Percentiles rank a stretch among this genome's conserved stretches.
phyloP scores from a whole-genome alignment of 2,888 invertebrate genomes.

The Laothoe populi region DNA sequence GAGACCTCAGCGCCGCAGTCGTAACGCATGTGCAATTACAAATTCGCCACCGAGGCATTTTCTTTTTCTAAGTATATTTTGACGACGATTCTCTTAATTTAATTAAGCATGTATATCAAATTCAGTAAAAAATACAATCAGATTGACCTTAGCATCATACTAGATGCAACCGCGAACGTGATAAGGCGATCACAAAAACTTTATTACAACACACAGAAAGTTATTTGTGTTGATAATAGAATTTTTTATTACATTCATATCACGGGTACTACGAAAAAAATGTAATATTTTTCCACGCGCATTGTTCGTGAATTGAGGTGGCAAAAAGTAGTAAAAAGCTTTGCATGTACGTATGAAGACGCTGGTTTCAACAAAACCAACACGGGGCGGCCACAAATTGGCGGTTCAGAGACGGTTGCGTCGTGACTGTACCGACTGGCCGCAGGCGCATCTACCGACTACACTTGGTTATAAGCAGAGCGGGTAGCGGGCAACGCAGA shows the following conservation, averaged over 20 bases:
- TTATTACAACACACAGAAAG: constrained; percentile 12
- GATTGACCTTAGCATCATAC: neutral
- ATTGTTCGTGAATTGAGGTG: constrained; percentile 44
- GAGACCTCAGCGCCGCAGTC: too few species aligned
- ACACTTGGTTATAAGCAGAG: constrained; percentile 46
- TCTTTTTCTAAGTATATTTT: too few species aligned
- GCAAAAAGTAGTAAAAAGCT: constrained; percentile 75
- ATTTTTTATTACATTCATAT: constrained; percentile 40
- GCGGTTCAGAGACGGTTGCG: constrained; percentile 76
- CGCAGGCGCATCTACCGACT: constrained; percentile 57
- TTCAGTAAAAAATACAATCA: constrained; percentile 8
- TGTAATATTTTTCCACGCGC: constrained; percentile 55
- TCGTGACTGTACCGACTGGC: constrained; percentile 75
- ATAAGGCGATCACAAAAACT: constrained; percentile 3
- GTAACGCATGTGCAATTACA: too few species aligned
- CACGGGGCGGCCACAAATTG: constrained; percentile 83
- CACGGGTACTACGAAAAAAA: constrained; percentile 39
- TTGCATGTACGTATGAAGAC: constrained; percentile 74
- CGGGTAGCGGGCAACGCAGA: constrained; percentile 41
- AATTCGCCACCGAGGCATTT: too few species aligned
- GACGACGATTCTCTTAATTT: too few species aligned
- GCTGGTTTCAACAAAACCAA: constrained; percentile 83
- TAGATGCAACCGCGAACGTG: neutral
- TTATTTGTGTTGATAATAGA: constrained; percentile 39
- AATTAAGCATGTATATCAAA: too few species aligned